Conservation (phyloP, 2,113 vertebrate species). For the Zosterops borbonicus region DNA sequence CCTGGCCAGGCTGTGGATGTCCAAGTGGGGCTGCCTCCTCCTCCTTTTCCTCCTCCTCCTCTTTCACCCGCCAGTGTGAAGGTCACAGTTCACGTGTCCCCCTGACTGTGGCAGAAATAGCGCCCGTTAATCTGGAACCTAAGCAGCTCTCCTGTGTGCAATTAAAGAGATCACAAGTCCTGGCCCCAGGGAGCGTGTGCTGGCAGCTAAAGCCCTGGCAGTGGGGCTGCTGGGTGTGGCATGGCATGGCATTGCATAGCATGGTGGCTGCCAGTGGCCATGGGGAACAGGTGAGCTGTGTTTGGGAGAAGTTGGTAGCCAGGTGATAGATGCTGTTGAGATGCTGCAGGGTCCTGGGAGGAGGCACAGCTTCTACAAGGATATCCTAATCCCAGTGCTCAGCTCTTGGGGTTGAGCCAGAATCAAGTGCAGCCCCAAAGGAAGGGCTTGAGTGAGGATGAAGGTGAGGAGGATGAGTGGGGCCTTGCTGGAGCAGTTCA, state of each 20-base stretch:
- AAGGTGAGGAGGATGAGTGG: background rate
- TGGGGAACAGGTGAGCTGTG: background rate
- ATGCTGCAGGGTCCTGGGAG: background rate
- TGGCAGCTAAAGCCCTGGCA: background rate
- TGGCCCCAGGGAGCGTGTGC: rapidly evolving
- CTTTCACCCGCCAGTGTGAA: background rate
- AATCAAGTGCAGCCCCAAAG: rapidly evolving
- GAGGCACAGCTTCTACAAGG: background rate
- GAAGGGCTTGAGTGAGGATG: background rate
- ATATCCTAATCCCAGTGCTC: background rate
- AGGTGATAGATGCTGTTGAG: background rate
- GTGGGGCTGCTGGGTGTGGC: background rate
- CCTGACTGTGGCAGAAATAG: constrained; percentile 54
- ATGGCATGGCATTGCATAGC: rapidly evolving
- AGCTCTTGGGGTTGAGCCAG: background rate
- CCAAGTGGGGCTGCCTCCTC: background rate
- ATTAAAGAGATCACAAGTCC: constrained; percentile 52
- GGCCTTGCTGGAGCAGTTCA: background rate
- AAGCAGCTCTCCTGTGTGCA: constrained; percentile 54
- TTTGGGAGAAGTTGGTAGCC: background rate
- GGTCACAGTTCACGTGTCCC: constrained; percentile 46
- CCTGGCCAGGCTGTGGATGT: background rate
- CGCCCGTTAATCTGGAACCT: background rate
- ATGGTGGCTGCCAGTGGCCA: background rate
- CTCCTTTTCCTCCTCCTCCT: background rate